Conservation (phyloP, 2,797 vertebrate genomes). For the Aselliscus stoliczkanus region DNA sequence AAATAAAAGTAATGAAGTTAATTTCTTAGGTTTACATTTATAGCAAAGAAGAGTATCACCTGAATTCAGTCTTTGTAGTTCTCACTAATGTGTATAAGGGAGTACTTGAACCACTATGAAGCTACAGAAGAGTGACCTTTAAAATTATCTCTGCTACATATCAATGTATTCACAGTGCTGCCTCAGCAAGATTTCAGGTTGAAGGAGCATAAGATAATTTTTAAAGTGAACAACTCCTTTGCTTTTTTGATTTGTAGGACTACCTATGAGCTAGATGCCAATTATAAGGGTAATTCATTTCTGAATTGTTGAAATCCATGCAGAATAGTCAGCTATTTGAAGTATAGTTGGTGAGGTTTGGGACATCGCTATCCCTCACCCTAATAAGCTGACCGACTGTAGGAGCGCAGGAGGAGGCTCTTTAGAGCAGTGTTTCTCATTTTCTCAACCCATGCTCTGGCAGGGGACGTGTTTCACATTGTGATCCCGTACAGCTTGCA, state of each 20-base stretch:
- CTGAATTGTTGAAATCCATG: not conserved
- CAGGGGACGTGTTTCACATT: not conserved
- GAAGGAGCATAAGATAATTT: not conserved
- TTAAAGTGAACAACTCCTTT: not conserved
- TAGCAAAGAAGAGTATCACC: not conserved
- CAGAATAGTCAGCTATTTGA: not conserved
- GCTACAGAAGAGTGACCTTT: not conserved
- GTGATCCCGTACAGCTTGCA: not conserved
- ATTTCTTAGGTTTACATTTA: not conserved
- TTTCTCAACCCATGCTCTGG: not conserved
- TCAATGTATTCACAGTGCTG: not conserved
- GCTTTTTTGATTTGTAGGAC: not conserved
- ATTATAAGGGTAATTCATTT: not conserved
- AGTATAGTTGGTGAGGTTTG: not conserved
- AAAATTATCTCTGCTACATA: not conserved
- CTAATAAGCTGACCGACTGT: not conserved
- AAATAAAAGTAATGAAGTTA: slow-evolving; percentile 15
- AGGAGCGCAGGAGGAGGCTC: not conserved
- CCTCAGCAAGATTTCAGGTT: not conserved
- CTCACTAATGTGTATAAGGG: not conserved
- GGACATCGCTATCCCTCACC: not conserved
- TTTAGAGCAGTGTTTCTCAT: not conserved
- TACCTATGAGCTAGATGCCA: not conserved
- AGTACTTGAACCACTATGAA: not conserved
- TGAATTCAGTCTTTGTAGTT: not conserved